Percentiles rank a stretch among this genome's conserved stretches.
phyloP scores from a whole-genome alignment of 1,140 invertebrate species.

The Ladona fulva region DNA sequence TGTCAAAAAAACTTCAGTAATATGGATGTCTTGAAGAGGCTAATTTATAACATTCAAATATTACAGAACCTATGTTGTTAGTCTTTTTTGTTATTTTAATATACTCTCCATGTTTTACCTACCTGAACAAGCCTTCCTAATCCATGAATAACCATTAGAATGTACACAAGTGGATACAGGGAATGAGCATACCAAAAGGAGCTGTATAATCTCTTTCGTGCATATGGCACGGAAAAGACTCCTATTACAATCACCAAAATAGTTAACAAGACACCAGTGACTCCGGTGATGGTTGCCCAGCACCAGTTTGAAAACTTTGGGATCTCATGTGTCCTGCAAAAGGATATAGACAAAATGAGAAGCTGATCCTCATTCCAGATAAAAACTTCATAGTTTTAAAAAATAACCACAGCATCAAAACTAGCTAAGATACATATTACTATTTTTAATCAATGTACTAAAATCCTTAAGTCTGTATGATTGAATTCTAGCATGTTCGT shows the following conservation, averaged over 20 bases:
- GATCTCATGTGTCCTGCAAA: constrained; percentile 41
- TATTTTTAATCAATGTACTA: no score
- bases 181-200: constrained; percentile 58
- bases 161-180: constrained; percentile 54
- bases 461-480: no score
- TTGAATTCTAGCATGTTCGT: no score
- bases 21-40: no score
- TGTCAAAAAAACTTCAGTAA: no score
- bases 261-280: constrained; percentile 56
- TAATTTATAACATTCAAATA: no score
- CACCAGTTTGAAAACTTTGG: constrained; percentile 56
- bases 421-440: no score
- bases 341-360: not conserved
- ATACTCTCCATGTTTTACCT: no score
- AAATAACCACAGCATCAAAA: no score
- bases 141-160: constrained; percentile 57
- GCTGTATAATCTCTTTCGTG: constrained; percentile 43
- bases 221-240: constrained; percentile 50
- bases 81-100: no score
- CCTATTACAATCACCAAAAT: constrained; percentile 49
- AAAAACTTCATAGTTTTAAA: no score
- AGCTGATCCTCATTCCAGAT: not conserved
- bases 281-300: constrained; percentile 51
- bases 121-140: constrained; percentile 41
- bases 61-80: no score